Evolutionary conservation across 2,113 vertebrate species (phyloP).

Genomic region (Acanthisitta chloris): DNA sequence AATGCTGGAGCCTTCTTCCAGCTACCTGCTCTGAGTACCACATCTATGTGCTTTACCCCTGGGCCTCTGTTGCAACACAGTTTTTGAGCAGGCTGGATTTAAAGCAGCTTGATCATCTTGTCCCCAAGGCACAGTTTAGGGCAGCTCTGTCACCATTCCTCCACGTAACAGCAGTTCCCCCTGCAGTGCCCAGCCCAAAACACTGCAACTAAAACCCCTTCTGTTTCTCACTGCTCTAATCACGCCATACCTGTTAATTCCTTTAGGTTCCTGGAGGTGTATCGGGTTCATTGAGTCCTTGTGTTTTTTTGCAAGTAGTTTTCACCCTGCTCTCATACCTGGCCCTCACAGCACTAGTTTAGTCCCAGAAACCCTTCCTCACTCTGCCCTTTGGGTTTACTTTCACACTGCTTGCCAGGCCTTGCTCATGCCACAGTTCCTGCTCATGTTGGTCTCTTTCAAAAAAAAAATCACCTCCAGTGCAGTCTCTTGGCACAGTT

Average conservation of each 20-base stretch:
- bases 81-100: neutral
- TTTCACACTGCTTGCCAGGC: rapidly evolving
- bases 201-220: neutral
- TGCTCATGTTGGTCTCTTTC: neutral
- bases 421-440: neutral
- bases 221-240: neutral
- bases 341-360: rapidly evolving
- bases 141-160: neutral
- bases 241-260: neutral
- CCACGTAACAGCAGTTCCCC: rapidly evolving
- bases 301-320: neutral
- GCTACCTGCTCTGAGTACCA: neutral
- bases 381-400: neutral
- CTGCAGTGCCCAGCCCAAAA: neutral
- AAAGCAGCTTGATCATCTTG: neutral
- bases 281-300: neutral
- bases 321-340: rapidly evolving
- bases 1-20: neutral
- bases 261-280: neutral
- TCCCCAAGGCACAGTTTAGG: neutral
- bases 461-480: no score
- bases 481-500: neutral
- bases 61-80: neutral
- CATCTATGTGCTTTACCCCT: rapidly evolving
- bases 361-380: neutral